Base-by-base conservation (phyloP, 2,113 vertebrate genomes). In the Vimba vimba region DNA sequence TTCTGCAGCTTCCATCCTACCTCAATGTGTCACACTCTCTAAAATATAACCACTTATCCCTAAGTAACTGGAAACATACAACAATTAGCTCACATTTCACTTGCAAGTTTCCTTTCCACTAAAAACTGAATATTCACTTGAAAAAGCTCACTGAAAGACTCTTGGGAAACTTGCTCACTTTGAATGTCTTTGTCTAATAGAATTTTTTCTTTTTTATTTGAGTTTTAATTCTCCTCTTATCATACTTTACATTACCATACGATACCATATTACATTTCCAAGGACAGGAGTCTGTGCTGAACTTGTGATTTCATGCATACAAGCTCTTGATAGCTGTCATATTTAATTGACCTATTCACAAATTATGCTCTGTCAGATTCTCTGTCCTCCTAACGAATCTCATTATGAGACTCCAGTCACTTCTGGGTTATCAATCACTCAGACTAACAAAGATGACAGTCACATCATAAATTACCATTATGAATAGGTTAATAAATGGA, bases 341-440 rank as follows among this genome's bases (percentile, higher is more conserved):
- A 87, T 90, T 86, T 89, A 87, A 91, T 87, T 87, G 82, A 87
- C 90, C 89, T 88, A 52, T 82, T 85, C 81, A 86, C 87, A 84
- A 89, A 86, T 86, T 76, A 86, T 55, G 36, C 62, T 81, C 66
- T 85, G 79, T 57, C 85, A 88, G 74, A 75, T 83, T 75, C 25
- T 83, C 84, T 47, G 55, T 87, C 85, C 84, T 71, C 55, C 36
- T 77, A 87, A 84, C 68, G 78, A 89, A 88, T 88, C 84, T 87
- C 87, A 87, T 89, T 90, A 88, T 23, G 57, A 74, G 88, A 87
- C 79, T 89, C 13, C 50, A 50, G 62, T 82, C 79, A 79, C 83
- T 85, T 89, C 79, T 80, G 66, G 50, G 80, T 87, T 87, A 88
- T 91, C 86, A 89, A 85, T 90, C 84, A 85, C 76, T 80, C 84